Conservation (phyloP, 92 coral and sea anemone species). For the Pocillopora grandis region DNA sequence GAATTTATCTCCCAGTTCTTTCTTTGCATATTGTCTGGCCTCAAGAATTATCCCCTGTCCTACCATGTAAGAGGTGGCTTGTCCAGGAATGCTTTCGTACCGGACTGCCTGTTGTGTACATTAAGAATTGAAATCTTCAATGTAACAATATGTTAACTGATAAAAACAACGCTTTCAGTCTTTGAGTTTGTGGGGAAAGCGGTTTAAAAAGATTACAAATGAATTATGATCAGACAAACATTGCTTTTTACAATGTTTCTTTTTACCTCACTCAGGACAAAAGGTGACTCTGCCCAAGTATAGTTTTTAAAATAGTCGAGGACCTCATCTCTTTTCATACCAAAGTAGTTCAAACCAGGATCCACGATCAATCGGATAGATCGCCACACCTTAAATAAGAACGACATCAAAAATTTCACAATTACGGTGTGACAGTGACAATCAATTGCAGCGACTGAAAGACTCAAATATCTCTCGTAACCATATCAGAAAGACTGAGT, state of each 20-base stretch:
- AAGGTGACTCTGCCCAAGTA: constrained; percentile 77
- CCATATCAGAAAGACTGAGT: background rate
- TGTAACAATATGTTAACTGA: too few relatives aligned
- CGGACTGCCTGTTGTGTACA: constrained; percentile 49
- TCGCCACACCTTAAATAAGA: constrained; percentile 64
- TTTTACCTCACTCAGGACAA: constrained; percentile 64
- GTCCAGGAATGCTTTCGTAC: constrained; percentile 89
- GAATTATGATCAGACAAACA: background rate
- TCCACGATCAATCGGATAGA: constrained; percentile 81
- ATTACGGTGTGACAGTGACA: too few relatives aligned
- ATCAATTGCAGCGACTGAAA: too few relatives aligned
- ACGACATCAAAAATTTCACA: background rate
- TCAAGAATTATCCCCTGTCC: constrained; percentile 70
- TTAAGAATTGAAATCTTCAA: too few relatives aligned
- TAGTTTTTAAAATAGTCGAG: constrained; percentile 62
- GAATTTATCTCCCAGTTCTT: constrained; percentile 41
- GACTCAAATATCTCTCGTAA: background rate
- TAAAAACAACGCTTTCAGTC: too few relatives aligned
- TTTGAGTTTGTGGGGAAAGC: too few relatives aligned
- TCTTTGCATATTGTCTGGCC: constrained; percentile 55
- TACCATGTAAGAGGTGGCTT: constrained; percentile 90
- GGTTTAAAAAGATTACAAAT: background rate
- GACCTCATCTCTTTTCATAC: constrained; percentile 58
- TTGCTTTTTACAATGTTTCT: background rate
- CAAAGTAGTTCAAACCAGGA: constrained; percentile 72